phyloP scores from a whole-genome alignment of 1,140 invertebrate species.

The Tribolium castaneum region DNA sequence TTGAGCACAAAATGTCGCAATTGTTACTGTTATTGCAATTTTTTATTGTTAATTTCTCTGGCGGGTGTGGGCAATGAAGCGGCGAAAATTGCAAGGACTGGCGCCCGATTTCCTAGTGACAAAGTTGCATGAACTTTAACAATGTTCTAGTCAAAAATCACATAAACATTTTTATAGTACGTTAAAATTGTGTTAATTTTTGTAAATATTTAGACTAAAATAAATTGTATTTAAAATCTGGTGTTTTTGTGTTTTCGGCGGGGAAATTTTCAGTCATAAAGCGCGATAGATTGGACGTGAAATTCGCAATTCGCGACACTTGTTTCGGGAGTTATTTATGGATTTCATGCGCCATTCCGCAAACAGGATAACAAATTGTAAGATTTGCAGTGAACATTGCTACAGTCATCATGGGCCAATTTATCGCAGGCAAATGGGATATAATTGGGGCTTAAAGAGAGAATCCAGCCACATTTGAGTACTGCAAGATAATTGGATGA shows the following conservation, averaged over 20 bases:
- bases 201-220: constrained; percentile 36
- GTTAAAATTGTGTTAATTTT: constrained; percentile 21
- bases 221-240: constrained; percentile 29
- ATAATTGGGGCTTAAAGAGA: not conserved
- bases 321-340: constrained; percentile 6
- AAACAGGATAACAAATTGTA: constrained; percentile 19
- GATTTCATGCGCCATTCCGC: not conserved
- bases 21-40: not conserved
- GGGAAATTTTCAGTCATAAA: not conserved
- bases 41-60: not conserved
- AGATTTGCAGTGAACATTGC: constrained; percentile 7
- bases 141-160: constrained; percentile 38
- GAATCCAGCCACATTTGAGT: not conserved
- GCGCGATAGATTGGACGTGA: not conserved
- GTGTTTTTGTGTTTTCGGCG: not conserved
- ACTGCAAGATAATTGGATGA: not conserved
- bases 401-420: not conserved
- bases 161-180: constrained; percentile 24
- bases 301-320: not conserved
- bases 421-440: not conserved
- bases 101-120: not conserved
- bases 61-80: not conserved
- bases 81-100: not conserved
- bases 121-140: constrained; percentile 25
- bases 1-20: not conserved